phyloP scores from a whole-genome alignment of 2,888 invertebrate species.

The Encarsia formosa region DNA sequence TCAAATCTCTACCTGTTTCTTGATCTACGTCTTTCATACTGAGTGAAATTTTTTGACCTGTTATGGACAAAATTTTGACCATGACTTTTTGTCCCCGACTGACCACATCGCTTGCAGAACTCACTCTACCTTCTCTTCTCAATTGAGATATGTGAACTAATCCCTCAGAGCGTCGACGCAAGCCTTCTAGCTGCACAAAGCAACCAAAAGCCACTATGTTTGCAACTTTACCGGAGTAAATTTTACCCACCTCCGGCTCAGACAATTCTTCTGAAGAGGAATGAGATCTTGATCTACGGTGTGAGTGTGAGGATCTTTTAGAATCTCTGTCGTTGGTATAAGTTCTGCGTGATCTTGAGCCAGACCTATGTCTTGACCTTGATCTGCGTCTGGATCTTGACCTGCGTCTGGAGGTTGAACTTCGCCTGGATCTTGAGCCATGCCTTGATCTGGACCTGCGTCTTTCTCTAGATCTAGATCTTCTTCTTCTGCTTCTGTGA shows the following conservation, averaged over 20 bases:
- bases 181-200: constrained; percentile 91
- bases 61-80: constrained; percentile 84
- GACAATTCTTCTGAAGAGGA: constrained; percentile 57
- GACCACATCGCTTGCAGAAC: constrained; percentile 91
- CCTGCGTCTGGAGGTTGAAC: constrained; percentile 30
- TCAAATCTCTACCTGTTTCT: constrained; percentile 87
- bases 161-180: constrained; percentile 88
- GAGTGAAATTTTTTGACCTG: constrained; percentile 85
- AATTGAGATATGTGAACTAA: constrained; percentile 95
- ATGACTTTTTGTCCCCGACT: constrained; percentile 81
- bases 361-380: constrained; percentile 43
- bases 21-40: constrained; percentile 99
- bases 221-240: constrained; percentile 90
- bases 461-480: constrained; percentile 44
- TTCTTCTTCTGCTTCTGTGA: constrained; percentile 30
- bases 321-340: constrained; percentile 35
- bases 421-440: too few species aligned
- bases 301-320: constrained; percentile 33
- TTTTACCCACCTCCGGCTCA: constrained; percentile 78
- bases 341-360: constrained; percentile 31
- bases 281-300: constrained; percentile 50
- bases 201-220: constrained; percentile 98
- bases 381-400: constrained; percentile 41
- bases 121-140: constrained; percentile 87
- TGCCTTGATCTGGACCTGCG: constrained; percentile 36